Evolutionary conservation across 2,113 vertebrate species (phyloP).

Genomic region (Myanophis thanlyinensis): DNA sequence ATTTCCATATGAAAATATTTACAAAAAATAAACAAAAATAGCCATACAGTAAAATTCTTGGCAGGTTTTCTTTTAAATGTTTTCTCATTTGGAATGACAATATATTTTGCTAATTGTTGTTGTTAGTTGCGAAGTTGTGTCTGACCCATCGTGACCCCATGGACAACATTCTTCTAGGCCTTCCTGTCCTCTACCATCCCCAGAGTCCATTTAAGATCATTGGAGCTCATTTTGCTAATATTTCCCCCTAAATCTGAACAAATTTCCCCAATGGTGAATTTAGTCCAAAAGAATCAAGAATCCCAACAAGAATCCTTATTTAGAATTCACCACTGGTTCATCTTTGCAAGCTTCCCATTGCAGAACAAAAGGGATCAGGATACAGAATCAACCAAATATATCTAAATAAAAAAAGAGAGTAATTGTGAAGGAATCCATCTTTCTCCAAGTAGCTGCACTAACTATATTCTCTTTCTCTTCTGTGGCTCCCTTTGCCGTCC

Average conservation of each 20-base stretch:
- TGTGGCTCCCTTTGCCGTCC: not conserved
- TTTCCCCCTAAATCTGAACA: not conserved
- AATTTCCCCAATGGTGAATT: not conserved
- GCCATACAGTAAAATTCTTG: not conserved
- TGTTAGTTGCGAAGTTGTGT: too few species aligned
- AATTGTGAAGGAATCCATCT: not conserved
- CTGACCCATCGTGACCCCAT: too few species aligned
- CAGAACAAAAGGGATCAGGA: not conserved
- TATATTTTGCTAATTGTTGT: not conserved
- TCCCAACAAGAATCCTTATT: not conserved
- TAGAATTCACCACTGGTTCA: not conserved
- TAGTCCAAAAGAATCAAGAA: not conserved
- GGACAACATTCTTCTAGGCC: too few species aligned
- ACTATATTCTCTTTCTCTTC: not conserved
- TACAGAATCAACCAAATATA: not conserved
- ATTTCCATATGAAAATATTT: not conserved
- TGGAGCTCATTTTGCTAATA: not conserved
- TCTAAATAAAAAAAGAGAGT: not conserved
- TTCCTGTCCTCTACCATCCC: too few species aligned
- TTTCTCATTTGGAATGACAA: not conserved
- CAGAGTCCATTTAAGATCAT: too few species aligned
- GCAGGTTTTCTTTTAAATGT: not conserved
- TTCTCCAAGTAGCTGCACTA: not conserved
- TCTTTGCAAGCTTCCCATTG: conserved; percentile 3
- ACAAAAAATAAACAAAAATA: not conserved